phyloP scores from a whole-genome alignment of 2,113 vertebrate genomes.

The Pungitius pungitius region DNA sequence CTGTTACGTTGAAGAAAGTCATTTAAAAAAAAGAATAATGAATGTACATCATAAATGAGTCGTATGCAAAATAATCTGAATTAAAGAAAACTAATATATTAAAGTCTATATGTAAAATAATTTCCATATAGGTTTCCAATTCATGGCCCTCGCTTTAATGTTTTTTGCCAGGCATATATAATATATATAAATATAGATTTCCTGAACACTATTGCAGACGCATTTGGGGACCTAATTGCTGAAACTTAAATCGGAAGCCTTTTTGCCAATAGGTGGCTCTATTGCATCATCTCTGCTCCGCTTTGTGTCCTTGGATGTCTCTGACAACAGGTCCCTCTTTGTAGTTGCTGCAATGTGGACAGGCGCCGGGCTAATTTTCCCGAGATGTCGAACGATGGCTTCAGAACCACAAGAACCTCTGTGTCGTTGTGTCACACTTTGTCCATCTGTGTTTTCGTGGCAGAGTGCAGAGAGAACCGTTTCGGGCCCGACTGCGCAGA shows the following conservation, averaged over 20 bases:
- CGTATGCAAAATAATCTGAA: no score
- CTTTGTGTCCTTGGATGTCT: neutral
- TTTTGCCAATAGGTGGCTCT: neutral
- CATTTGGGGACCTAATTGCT: neutral
- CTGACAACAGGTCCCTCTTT: neutral
- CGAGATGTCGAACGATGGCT: neutral
- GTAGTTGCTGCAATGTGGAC: neutral
- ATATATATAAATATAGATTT: neutral
- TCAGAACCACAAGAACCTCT: neutral
- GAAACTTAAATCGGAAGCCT: neutral
- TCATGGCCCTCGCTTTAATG: no score
- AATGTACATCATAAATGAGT: no score
- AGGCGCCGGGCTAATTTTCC: neutral
- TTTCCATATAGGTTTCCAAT: no score
- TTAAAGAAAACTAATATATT: no score
- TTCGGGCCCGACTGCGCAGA: conserved; percentile 87
- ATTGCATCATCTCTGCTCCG: neutral
- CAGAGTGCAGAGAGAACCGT: conserved; percentile 82
- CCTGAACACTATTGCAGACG: neutral
- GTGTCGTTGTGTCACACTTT: neutral
- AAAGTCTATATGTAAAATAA: no score
- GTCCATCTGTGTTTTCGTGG: conserved; percentile 4
- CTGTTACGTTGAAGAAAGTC: no score
- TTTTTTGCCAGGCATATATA: neutral
- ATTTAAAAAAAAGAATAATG: no score